Conservation (phyloP, 2,888 invertebrate genomes). For the Ophion costatus region DNA sequence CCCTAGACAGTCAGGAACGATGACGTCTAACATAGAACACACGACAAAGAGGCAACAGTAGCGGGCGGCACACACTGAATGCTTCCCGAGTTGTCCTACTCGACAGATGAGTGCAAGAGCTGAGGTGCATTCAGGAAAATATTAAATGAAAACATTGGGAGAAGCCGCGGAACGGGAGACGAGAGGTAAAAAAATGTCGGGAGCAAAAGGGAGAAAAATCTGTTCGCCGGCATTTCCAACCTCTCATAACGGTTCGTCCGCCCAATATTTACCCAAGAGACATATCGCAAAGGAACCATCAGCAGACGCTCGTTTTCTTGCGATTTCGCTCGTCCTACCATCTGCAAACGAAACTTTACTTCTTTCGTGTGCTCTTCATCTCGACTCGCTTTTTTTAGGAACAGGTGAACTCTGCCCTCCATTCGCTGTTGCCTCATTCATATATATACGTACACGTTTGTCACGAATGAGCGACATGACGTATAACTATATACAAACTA, state of each 20-base stretch:
- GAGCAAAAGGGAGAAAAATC: slow-evolving; percentile 37
- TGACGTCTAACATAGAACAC: slow-evolving; percentile 16
- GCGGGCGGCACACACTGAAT: slow-evolving; percentile 18
- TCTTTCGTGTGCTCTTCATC: slow-evolving; percentile 30
- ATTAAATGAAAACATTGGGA: slow-evolving; percentile 82
- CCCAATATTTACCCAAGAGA: slow-evolving; percentile 81
- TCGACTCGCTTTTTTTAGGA: slow-evolving; percentile 33
- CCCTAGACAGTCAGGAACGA: slow-evolving; percentile 63
- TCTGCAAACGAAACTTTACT: slow-evolving; percentile 46
- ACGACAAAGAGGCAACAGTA: slow-evolving; percentile 38
- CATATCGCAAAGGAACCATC: slow-evolving; percentile 82
- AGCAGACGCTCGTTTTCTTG: slow-evolving; percentile 68
- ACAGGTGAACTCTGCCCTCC: slow-evolving; percentile 12
- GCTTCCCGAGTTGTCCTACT: slow-evolving; percentile 39
- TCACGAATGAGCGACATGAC: no score
- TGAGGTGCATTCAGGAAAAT: slow-evolving; percentile 76
- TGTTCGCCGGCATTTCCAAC: slow-evolving; percentile 41
- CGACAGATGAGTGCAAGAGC: slow-evolving; percentile 31
- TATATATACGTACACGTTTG: neutral
- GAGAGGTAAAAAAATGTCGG: neutral
- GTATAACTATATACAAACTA: neutral
- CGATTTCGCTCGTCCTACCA: slow-evolving; percentile 45
- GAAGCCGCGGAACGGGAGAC: slow-evolving; percentile 46
- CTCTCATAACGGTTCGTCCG: slow-evolving; percentile 64
- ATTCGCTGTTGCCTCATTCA: neutral